These are phyloP conservation scores for Cataglyphis albicans DNA, from an alignment of 2,888 invertebrate species.

Conservation along the genomic window DNA sequence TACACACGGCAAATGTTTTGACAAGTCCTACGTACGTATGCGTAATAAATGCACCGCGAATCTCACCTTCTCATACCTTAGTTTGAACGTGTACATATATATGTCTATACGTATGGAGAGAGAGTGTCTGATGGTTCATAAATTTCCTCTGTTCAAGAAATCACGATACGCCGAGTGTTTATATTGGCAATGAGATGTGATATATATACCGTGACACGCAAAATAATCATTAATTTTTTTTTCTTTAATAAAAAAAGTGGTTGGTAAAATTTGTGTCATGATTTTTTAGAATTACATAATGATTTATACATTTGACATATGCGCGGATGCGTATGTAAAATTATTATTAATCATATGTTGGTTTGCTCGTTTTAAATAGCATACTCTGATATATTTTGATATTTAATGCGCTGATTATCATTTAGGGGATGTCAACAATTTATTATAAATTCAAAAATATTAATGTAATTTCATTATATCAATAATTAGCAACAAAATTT, in stretches of 20 bases:
- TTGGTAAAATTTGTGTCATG: no score
- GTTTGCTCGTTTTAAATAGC: slow-evolving; percentile 6
- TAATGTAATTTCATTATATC: not conserved
- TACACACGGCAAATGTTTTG: slow-evolving; percentile 28
- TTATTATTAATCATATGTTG: not conserved
- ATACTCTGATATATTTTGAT: not conserved
- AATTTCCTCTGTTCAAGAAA: slow-evolving; percentile 7
- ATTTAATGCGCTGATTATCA: slow-evolving; percentile 7
- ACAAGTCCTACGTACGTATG: not conserved
- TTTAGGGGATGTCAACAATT: not conserved
- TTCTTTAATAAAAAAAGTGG: not conserved
- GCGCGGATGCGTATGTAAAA: not conserved
- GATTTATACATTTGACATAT: not conserved
- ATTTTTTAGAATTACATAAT: not conserved
- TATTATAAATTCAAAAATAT: not conserved
- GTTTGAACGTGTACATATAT: not conserved
- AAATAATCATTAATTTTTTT: not conserved
- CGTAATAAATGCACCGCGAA: slow-evolving; percentile 18
- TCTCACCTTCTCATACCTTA: not conserved
- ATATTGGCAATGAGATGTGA: not conserved
- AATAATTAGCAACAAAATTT: not conserved
- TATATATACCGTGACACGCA: not conserved
- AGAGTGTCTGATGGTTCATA: not conserved
- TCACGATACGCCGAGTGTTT: not conserved
- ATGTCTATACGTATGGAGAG: not conserved